phyloP scores from a whole-genome alignment of 2,113 vertebrate genomes.

The Oxyura jamaicensis region DNA sequence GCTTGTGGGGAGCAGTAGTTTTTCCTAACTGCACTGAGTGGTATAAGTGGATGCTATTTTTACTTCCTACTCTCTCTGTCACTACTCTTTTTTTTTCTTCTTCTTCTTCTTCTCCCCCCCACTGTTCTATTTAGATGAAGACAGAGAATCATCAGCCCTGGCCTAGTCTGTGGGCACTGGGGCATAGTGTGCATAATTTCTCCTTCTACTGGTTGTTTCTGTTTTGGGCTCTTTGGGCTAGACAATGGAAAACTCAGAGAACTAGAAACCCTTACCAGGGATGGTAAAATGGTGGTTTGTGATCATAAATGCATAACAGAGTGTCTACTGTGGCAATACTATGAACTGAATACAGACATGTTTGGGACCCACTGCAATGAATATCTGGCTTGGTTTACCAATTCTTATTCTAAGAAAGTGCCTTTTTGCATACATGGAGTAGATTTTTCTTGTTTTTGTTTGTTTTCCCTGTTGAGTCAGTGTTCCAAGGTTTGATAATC shows the following conservation, averaged over 20 bases:
- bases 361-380: not conserved
- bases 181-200: not conserved
- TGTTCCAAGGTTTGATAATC: not conserved
- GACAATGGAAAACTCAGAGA: not conserved
- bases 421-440: not conserved
- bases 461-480: not conserved
- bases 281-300: not conserved
- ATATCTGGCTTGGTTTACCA: not conserved
- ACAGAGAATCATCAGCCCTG: not conserved
- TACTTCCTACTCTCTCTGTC: not conserved
- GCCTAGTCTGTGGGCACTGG: not conserved
- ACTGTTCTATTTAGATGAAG: not conserved
- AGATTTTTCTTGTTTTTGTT: not conserved
- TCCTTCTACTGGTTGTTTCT: not conserved
- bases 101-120: not conserved
- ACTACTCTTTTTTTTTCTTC: too few relatives aligned
- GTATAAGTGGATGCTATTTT: not conserved
- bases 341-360: not conserved
- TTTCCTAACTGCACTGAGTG: not conserved
- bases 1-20: not conserved
- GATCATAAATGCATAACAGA: not conserved
- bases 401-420: not conserved
- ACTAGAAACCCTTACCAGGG: not conserved
- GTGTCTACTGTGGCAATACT: not conserved
- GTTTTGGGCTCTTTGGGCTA: not conserved